A percentile compares a stretch with the other conserved stretches of the same genome.
Conservation (phyloP, 2,888 invertebrate species). For the Pachycephus smyrnensis region DNA sequence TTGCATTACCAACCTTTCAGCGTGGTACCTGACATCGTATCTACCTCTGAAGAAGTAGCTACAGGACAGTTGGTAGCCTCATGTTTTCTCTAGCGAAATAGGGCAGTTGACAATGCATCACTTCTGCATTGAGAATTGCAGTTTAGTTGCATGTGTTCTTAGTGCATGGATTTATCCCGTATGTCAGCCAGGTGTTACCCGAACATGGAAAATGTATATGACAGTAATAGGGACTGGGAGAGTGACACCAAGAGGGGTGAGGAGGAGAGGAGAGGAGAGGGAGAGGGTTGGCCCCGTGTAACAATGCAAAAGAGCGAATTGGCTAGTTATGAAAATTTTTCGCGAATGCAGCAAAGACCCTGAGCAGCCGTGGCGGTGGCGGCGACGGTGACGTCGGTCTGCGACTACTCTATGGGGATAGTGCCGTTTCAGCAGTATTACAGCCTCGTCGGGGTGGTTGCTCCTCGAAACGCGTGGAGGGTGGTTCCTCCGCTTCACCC, state of each 20-base stretch:
- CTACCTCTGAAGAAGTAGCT: not conserved
- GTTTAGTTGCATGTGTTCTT: not conserved
- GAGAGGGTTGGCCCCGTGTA: not conserved
- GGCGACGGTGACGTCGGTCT: constrained; percentile 13
- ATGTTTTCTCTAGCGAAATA: not conserved
- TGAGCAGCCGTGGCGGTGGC: constrained; percentile 12
- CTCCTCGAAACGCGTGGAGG: constrained; percentile 34
- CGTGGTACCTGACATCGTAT: not conserved
- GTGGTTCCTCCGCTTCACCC: constrained; percentile 15
- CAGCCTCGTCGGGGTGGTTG: constrained; percentile 23
- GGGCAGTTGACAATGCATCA: not conserved
- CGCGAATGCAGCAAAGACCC: constrained; percentile 36
- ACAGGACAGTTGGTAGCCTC: not conserved
- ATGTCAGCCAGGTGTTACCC: not conserved
- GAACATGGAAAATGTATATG: not conserved
- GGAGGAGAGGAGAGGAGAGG: not conserved
- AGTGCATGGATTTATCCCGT: not conserved
- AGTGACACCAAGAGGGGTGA: not conserved
- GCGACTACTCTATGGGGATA: constrained; percentile 20
- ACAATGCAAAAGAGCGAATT: constrained; percentile 24
- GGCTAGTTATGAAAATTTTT: constrained; percentile 53
- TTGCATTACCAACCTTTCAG: not conserved
- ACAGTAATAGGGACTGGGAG: not conserved
- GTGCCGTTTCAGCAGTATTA: constrained; percentile 46
- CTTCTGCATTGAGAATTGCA: not conserved